A percentile compares a stretch with the other conserved stretches of the same genome.
Conservation (phyloP, 2,113 vertebrate species). For the Patagioenas fasciata region DNA sequence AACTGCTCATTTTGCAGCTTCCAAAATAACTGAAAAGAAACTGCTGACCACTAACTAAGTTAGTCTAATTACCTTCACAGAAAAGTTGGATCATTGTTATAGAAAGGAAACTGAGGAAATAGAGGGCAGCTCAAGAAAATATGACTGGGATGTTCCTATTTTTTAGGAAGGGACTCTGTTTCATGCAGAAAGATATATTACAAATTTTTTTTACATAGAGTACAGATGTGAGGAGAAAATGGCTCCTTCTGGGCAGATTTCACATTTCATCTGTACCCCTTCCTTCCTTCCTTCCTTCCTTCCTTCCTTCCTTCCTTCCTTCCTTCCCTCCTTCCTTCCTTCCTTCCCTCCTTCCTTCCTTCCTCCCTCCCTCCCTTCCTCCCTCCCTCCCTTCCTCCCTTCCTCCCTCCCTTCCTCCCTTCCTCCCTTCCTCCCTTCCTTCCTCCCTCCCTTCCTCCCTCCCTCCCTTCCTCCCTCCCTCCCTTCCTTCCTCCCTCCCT, state of each 20-base stretch:
- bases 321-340: no score
- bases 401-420: no score
- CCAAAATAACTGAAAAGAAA: slow-evolving; percentile 31
- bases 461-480: no score
- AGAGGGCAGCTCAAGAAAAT: background rate
- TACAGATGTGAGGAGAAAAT: background rate
- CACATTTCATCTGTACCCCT: background rate
- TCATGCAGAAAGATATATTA: background rate
- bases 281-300: no score
- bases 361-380: no score
- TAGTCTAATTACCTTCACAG: slow-evolving; percentile 5
- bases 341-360: no score
- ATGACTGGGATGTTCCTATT: background rate
- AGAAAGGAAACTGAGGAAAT: slow-evolving; percentile 11
- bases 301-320: no score
- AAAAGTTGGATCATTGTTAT: background rate
- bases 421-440: no score
- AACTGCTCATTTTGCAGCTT: slow-evolving; percentile 46
- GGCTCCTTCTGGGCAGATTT: background rate
- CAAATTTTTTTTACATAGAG: background rate
- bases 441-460: no score
- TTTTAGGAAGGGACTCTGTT: background rate
- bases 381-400: no score
- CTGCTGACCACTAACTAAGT: slow-evolving; percentile 22
- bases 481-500: no score